Conservation (phyloP, 2,888 invertebrate genomes). For the Macrophya annulata region DNA sequence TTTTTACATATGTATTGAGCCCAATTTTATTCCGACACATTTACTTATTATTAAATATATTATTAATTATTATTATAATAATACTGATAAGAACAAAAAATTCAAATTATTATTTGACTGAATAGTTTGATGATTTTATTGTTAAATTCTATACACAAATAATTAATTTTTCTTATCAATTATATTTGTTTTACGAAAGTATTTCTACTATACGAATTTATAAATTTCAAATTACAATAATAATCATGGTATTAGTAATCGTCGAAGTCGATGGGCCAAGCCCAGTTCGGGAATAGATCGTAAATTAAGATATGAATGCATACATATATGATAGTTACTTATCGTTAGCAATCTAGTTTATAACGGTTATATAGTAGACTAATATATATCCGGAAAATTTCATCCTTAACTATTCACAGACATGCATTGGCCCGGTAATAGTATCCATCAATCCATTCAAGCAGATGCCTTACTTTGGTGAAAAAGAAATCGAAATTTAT, state of each 20-base stretch:
- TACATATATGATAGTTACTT: slow-evolving; percentile 15
- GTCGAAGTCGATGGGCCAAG: background rate
- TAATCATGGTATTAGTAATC: background rate
- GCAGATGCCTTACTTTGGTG: slow-evolving; percentile 84
- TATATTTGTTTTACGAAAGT: too few species aligned
- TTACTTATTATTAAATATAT: too few species aligned
- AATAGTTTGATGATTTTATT: background rate
- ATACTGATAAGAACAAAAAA: background rate
- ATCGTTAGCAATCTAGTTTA: slow-evolving; percentile 2
- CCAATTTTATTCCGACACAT: too few species aligned
- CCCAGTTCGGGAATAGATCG: slow-evolving; percentile 23
- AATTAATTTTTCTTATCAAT: background rate
- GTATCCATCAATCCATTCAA: slow-evolving; percentile 86
- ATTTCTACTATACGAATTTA: background rate
- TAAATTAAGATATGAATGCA: slow-evolving; percentile 5
- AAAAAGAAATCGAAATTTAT: slow-evolving; percentile 83
- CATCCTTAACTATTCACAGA: slow-evolving; percentile 78
- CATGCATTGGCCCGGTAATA: slow-evolving; percentile 85
- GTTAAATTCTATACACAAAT: background rate
- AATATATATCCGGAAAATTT: slow-evolving; percentile 29
- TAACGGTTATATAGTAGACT: background rate
- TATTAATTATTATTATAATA: background rate
- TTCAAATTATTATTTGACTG: background rate
- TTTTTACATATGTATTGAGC: too few species aligned
- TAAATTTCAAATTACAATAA: background rate